Base-by-base conservation (phyloP, 2,113 vertebrate genomes). In the Ptychochromis oligacanthus region DNA sequence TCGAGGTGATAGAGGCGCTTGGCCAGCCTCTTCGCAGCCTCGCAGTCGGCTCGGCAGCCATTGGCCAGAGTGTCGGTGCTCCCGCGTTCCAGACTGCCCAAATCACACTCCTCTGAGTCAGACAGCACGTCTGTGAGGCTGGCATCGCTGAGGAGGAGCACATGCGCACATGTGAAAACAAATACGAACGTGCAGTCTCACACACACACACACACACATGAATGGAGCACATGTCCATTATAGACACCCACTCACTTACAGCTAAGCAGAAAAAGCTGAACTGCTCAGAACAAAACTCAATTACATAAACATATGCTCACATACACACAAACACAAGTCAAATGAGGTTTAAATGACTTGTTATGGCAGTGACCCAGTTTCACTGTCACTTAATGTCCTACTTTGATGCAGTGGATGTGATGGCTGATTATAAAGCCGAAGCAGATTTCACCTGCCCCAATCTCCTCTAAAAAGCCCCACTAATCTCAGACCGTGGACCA, bases 1-100 rank as follows among this genome's bases (percentile, higher is more conserved):
- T 99, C 97, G 0, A 98, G 97, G 95, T 97, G 95, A 93, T 97
- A 99, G 58, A 99, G 97, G 28, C 98, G 96, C 82, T 97, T 98
- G 81, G 98, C 98, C 86, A 99, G 90, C 56, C 98, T 95, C 88
- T 96, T 97, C 75, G 98, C 98, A 18, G 97, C 97, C 62, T 98
- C 97, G 0, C 86, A 86, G 80, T 99, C 97, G 0, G 95, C 96
- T 86, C 96, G 96, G 96, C 98, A 98, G 86, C 98, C 98, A 0
- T 99, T 99, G 72, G 97, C 96, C 84, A 99, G 92, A 0, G 97
- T 97, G 89, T 98, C 98, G 0, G 96, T 96, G 94, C 98, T 97
- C 70, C 97, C 96, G 60, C 96, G 97, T 85, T 98, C 98, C 0
- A 95, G 96, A 94, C 97, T 97, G 92, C 97, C 97, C 95, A 98